phyloP scores from a whole-genome alignment of 2,797 vertebrate species.

The Numenius phaeopus region DNA sequence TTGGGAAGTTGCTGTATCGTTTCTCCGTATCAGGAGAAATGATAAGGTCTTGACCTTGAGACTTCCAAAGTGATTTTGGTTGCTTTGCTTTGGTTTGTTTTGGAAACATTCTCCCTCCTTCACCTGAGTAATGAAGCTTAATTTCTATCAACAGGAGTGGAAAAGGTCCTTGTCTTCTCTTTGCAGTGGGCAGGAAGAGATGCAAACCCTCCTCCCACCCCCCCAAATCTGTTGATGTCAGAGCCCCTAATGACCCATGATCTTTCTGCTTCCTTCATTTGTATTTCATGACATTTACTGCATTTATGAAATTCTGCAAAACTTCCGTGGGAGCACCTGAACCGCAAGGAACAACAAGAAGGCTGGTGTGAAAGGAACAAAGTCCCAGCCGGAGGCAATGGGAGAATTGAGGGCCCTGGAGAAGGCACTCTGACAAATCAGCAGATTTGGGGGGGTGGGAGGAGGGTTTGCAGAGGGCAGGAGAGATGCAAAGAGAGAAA shows the following conservation, averaged over 20 bases:
- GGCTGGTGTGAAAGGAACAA: neutral
- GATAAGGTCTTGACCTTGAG: neutral
- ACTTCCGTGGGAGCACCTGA: neutral
- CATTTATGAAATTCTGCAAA: neutral
- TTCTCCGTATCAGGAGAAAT: neutral
- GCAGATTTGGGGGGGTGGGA: neutral
- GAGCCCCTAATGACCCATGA: neutral
- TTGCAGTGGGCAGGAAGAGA: neutral
- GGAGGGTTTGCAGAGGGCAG: neutral
- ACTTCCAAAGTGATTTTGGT: neutral
- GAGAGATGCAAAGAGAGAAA: neutral
- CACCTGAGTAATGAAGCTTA: neutral
- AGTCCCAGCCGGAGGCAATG: accelerated
- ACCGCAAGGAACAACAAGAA: neutral
- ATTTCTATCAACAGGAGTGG: neutral
- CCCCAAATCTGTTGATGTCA: neutral
- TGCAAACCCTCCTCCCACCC: neutral
- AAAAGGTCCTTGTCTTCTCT: neutral
- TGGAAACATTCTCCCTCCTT: neutral
- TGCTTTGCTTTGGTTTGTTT: neutral
- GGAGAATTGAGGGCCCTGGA: neutral
- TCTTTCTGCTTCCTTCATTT: neutral
- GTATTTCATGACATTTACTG: neutral
- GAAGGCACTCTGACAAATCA: neutral
- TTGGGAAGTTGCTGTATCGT: neutral